Conservation (phyloP, 2,113 vertebrate genomes). For the Pluvialis apricaria region DNA sequence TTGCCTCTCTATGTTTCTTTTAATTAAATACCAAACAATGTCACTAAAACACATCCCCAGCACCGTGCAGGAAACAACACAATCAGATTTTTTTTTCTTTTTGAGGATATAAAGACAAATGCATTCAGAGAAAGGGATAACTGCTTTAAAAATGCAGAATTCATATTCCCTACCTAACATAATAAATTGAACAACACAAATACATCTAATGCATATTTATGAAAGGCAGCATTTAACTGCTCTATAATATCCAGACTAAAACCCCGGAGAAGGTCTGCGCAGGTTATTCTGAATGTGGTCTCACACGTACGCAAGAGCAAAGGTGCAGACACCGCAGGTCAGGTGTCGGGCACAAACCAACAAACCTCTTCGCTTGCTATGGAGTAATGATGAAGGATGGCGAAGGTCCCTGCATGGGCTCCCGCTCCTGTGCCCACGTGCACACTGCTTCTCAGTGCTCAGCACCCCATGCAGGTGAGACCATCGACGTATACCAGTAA, state of each 20-base stretch:
- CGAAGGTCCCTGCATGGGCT: neutral
- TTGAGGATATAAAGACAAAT: neutral
- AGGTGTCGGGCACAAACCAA: fast-evolving
- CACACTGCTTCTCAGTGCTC: neutral
- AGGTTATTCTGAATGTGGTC: neutral
- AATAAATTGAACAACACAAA: neutral
- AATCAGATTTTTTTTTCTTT: neutral
- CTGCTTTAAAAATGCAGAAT: neutral
- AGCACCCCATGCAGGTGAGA: fast-evolving
- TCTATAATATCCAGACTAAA: neutral
- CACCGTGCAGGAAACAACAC: neutral
- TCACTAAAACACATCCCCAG: neutral
- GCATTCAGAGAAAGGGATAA: neutral
- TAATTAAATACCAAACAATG: conserved; percentile 27
- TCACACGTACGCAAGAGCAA: neutral
- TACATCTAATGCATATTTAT: neutral
- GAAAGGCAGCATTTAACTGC: neutral
- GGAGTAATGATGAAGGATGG: neutral
- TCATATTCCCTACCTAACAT: neutral
- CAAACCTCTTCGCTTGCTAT: neutral
- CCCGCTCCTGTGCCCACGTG: fast-evolving
- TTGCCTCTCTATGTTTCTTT: neutral
- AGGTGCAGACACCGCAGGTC: neutral
- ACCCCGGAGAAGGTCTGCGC: neutral
- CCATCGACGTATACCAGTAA: fast-evolving